Evolutionary conservation across 35 echinoderm and acorn worm genomes (phyloP), one percentile per base, ranked within the genome.

Genomic region (Amphiura filiformis): DNA sequence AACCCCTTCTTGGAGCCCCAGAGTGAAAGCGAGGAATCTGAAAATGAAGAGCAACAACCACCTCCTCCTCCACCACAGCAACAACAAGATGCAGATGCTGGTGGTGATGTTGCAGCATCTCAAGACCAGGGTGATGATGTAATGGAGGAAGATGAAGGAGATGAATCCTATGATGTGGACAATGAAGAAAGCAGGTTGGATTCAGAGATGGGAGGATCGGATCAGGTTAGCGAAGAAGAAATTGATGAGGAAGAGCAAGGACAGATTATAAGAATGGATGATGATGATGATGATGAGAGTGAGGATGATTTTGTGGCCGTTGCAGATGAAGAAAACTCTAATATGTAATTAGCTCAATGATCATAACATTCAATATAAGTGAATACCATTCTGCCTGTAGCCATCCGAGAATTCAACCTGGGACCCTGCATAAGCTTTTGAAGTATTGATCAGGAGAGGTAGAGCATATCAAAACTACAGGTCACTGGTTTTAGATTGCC

Each of bases 261-360:
- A 1, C 34, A 81, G 77, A 81, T 82, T 44, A 81, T 81, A 13
- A 70, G 78, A 80, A 78, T 79, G 35, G 78, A 86, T 44, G 84
- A 91, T 37, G 90, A 86, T 32, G 90, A 86, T 32, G 93, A 95
- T 38, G 79, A 85, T 28, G 83, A 90, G 75, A 82, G 81, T 31
- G 93, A 95, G 12, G 93, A 91, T 40, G 89, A 91, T 56, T 75
- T 86, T 84, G 84, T 81, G 32, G 89, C 49, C 1, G 80, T 84
- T n/a, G 89, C 88, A 18, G 65, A 79, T 84, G 80, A 88, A 34
- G 93, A 95, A 39, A 37, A 91, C 1, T n/a, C n/a, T 47, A 47
- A 47, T 47, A 47, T 47, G 41, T 47, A 47, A 47, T 17, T 47
- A 47, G 41, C 4, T 47, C 17, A 17, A 17, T 47, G 41, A 47